A percentile compares a stretch with the other conserved stretches of the same genome.
Evolutionary conservation across 2,113 vertebrate species (phyloP).

Genomic region (Gymnocephalus cernua): DNA sequence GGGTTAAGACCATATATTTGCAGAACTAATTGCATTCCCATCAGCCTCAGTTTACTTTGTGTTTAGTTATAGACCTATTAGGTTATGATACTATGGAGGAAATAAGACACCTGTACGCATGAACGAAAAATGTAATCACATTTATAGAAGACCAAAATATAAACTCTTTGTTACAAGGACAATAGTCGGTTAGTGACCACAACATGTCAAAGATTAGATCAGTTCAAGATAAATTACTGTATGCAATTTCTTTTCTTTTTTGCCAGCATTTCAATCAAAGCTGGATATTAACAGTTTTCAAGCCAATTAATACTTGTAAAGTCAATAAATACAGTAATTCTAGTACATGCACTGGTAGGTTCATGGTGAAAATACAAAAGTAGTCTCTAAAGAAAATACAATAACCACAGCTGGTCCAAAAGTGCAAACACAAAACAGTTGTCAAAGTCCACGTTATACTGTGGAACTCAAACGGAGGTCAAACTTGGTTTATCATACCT

Average conservation of each 20-base stretch:
- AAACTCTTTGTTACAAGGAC: slow-evolving; percentile 56
- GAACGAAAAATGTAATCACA: slow-evolving; percentile 15
- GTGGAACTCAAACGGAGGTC: background rate
- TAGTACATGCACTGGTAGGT: slow-evolving; percentile 25
- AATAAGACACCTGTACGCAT: slow-evolving; percentile 27
- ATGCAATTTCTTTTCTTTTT: background rate
- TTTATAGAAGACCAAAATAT: slow-evolving; percentile 76
- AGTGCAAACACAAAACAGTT: slow-evolving; percentile 62
- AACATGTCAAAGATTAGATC: slow-evolving; percentile 20
- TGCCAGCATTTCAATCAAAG: slow-evolving; percentile 28
- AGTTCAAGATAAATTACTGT: background rate
- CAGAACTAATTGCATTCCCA: background rate
- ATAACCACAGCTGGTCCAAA: slow-evolving; percentile 76
- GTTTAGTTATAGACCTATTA: background rate
- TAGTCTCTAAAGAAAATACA: slow-evolving; percentile 60
- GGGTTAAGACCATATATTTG: background rate
- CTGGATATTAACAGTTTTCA: background rate
- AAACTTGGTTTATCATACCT: slow-evolving; percentile 26
- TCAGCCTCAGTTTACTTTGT: background rate
- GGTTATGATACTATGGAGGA: background rate
- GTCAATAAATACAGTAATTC: slow-evolving; percentile 8
- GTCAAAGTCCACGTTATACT: background rate
- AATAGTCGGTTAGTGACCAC: slow-evolving; percentile 36
- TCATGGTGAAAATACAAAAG: slow-evolving; percentile 64
- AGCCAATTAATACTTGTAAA: slow-evolving; percentile 20